phyloP scores from a whole-genome alignment of 1,140 invertebrate genomes.

The Drosophila setifemur region DNA sequence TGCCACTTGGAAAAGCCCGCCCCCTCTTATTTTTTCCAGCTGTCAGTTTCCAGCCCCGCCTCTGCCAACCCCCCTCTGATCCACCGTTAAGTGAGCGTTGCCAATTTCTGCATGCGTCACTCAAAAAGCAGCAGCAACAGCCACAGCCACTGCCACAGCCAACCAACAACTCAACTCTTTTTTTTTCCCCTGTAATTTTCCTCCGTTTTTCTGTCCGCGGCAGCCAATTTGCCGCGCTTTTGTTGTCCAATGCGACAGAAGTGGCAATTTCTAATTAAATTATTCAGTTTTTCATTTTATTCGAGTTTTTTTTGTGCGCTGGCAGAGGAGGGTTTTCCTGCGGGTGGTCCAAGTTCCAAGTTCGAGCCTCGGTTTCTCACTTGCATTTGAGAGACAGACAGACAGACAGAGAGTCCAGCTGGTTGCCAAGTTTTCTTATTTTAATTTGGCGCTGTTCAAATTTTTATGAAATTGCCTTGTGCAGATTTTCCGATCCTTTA shows the following conservation, averaged over 20 bases:
- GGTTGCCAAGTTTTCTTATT: slow-evolving; percentile 61
- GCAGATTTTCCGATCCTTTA: slow-evolving; percentile 20
- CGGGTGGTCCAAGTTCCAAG: slow-evolving; percentile 33
- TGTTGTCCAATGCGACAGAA: slow-evolving; percentile 76
- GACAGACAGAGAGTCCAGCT: slow-evolving; percentile 42
- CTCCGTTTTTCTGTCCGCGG: slow-evolving; percentile 2
- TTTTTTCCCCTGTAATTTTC: slow-evolving; percentile 9
- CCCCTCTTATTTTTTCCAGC: slow-evolving; percentile 21
- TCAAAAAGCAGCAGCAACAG: slow-evolving; percentile 45
- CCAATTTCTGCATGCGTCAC: slow-evolving; percentile 74
- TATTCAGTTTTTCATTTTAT: slow-evolving; percentile 60
- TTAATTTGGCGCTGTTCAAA: slow-evolving; percentile 50
- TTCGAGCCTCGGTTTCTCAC: slow-evolving; percentile 4
- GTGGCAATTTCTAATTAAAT: slow-evolving; percentile 80
- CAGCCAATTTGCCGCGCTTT: slow-evolving; percentile 75
- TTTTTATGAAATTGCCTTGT: slow-evolving; percentile 40
- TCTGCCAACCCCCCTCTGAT: background rate
- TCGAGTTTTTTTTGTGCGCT: background rate
- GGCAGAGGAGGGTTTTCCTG: background rate
- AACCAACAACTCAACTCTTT: slow-evolving; percentile 60
- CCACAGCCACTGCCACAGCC: slow-evolving; percentile 2
- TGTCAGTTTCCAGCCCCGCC: slow-evolving; percentile 50
- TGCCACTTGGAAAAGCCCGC: slow-evolving; percentile 16
- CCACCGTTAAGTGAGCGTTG: slow-evolving; percentile 52
- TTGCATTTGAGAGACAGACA: slow-evolving; percentile 33